A percentile compares a stretch with the other conserved stretches of the same genome.
phyloP scores from a whole-genome alignment of 2,888 invertebrate species.

The Pristionchus fissidentatus region DNA sequence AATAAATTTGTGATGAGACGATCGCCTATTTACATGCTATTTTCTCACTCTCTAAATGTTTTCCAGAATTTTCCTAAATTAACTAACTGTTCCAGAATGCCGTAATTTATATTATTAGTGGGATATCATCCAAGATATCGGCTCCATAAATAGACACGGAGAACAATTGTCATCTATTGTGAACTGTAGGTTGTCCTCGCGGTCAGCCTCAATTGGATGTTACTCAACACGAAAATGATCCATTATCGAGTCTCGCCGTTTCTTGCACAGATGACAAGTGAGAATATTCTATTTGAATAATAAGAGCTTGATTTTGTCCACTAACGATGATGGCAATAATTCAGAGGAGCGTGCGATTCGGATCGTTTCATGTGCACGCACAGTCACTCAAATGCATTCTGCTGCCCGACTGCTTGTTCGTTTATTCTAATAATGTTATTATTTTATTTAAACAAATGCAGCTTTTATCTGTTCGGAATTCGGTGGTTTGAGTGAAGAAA shows the following conservation, averaged over 20 bases:
- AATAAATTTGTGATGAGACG: slow-evolving; percentile 6
- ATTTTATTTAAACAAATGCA: not conserved
- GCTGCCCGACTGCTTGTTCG: slow-evolving; percentile 54
- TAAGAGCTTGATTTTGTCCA: not conserved
- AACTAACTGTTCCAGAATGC: too few relatives aligned
- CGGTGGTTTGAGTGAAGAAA: slow-evolving; percentile 56
- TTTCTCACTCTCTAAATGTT: too few relatives aligned
- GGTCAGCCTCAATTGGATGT: slow-evolving; percentile 60
- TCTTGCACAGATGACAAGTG: slow-evolving; percentile 32
- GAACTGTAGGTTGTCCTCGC: slow-evolving; percentile 61
- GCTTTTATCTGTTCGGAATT: slow-evolving; percentile 61
- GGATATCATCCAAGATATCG: too few relatives aligned
- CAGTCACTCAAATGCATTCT: slow-evolving; percentile 48
- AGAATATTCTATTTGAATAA: not conserved
- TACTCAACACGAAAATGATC: slow-evolving; percentile 33
- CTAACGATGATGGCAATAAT: too few relatives aligned
- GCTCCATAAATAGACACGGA: too few relatives aligned
- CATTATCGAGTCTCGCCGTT: slow-evolving; percentile 42
- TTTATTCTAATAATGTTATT: not conserved
- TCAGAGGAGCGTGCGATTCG: slow-evolving; percentile 48
- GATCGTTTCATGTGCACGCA: slow-evolving; percentile 55
- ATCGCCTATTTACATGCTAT: too few relatives aligned
- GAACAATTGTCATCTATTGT: not conserved
- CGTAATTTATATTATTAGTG: too few relatives aligned
- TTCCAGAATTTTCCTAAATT: not conserved